A percentile compares a stretch with the other conserved stretches of the same genome.
These are phyloP conservation scores for Altica lythri DNA, from an alignment of 2,888 invertebrate genomes.

Conservation along the genomic window DNA sequence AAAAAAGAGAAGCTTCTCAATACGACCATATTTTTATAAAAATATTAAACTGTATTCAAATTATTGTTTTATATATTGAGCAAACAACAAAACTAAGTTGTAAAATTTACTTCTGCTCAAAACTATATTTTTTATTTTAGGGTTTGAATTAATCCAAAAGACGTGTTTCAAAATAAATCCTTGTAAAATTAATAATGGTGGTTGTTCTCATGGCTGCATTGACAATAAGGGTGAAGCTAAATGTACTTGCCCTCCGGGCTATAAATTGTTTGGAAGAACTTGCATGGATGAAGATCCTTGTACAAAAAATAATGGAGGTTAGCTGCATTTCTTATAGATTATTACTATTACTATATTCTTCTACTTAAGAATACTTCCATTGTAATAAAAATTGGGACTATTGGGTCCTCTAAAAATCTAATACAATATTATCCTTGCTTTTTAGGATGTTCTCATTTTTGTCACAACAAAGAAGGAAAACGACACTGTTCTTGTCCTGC, in stretches of 20 bases:
- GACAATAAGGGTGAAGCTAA: conserved; percentile 60
- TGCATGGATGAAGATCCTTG: conserved; percentile 58
- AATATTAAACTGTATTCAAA: too few species aligned
- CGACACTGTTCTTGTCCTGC: conserved; percentile 62
- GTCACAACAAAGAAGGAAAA: conserved; percentile 53
- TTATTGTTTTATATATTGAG: background rate
- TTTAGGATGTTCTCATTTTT: conserved; percentile 57
- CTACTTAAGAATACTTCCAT: too few species aligned
- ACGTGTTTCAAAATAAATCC: conserved; percentile 56
- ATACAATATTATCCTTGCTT: background rate
- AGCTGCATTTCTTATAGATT: background rate
- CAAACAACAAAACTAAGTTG: too few species aligned
- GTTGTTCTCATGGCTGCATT: conserved; percentile 62
- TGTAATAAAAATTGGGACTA: too few species aligned
- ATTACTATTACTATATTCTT: too few species aligned
- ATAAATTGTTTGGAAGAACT: conserved; percentile 45
- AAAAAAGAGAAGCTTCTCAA: background rate
- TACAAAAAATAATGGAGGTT: conserved; percentile 49
- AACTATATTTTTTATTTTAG: background rate
- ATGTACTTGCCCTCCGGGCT: conserved; percentile 58
- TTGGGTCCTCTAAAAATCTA: too few species aligned
- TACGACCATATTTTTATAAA: too few species aligned
- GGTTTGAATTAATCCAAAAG: conserved; percentile 46
- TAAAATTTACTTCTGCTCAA: too few species aligned
- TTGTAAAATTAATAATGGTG: conserved; percentile 53